Evolutionary conservation across 1,140 invertebrate species (phyloP).

Genomic region (Bombus polaris): DNA sequence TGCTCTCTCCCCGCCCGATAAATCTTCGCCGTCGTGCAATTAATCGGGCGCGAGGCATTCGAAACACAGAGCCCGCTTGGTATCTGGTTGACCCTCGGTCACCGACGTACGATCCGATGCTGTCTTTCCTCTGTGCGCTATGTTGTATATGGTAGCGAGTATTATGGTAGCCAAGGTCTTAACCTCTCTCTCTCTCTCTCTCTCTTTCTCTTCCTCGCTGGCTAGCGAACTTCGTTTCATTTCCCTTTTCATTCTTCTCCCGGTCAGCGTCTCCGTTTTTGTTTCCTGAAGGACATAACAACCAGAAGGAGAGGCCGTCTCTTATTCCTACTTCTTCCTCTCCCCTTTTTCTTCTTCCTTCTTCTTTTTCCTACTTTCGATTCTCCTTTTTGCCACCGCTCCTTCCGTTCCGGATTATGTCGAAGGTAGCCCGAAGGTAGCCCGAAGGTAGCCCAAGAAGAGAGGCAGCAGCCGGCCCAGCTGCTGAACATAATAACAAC

Average conservation of each 20-base stretch:
- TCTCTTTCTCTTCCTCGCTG: neutral
- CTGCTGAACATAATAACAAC: slow-evolving; percentile 67
- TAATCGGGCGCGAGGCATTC: slow-evolving; percentile 75
- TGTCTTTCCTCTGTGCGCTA: slow-evolving; percentile 57
- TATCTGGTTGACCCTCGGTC: slow-evolving; percentile 75
- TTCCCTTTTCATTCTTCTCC: slow-evolving; percentile 41
- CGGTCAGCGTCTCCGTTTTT: slow-evolving; percentile 47
- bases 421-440: slow-evolving; percentile 30
- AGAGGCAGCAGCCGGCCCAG: slow-evolving; percentile 33
- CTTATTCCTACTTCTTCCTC: slow-evolving; percentile 22
- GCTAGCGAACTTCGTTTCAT: slow-evolving; percentile 17
- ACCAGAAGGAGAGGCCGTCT: slow-evolving; percentile 14
- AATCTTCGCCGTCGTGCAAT: slow-evolving; percentile 73
- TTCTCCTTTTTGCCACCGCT: slow-evolving; percentile 19
- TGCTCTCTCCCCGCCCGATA: slow-evolving; percentile 65
- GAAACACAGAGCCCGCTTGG: slow-evolving; percentile 68
- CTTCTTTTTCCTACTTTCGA: neutral
- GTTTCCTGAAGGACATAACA: slow-evolving; percentile 30
- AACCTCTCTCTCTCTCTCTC: neutral
- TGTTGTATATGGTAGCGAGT: slow-evolving; percentile 56
- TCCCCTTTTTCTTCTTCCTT: slow-evolving; percentile 8
- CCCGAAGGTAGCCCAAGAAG: slow-evolving; percentile 22
- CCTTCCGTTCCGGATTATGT: slow-evolving; percentile 53
- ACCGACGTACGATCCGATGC: slow-evolving; percentile 52
- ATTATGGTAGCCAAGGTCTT: slow-evolving; percentile 58